A percentile compares a stretch with the other conserved stretches of the same genome.
These are phyloP conservation scores for Neoascia interrupta DNA, from an alignment of 2,888 invertebrate genomes.

Conservation along the genomic window DNA sequence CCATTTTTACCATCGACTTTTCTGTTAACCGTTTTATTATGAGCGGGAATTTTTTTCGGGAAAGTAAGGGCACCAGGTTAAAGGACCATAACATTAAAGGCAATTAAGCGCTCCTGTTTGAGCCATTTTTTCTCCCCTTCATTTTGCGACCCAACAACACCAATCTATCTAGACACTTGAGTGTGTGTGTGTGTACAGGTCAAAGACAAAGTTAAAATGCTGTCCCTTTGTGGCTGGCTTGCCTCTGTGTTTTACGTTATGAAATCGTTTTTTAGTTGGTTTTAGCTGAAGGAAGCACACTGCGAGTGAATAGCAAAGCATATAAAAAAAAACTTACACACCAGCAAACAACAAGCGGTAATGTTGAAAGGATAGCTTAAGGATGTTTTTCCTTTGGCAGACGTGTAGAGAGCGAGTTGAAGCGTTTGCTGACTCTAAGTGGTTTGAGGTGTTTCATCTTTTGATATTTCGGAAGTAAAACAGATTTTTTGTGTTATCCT, in stretches of 20 bases:
- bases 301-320: neutral
- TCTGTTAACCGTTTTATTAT: constrained; percentile 21
- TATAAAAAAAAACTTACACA: neutral
- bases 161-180: neutral
- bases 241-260: constrained; percentile 36
- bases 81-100: constrained; percentile 48
- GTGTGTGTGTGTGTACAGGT: neutral
- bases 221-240: constrained; percentile 32
- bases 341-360: constrained; percentile 44
- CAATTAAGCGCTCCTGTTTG: constrained; percentile 31
- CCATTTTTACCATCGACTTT: no score
- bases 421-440: neutral
- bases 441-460: constrained; percentile 41
- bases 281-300: neutral
- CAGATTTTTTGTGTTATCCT: constrained; percentile 49
- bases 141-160: neutral
- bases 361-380: constrained; percentile 43
- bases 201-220: constrained; percentile 38
- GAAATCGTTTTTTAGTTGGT: neutral
- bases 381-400: constrained; percentile 42
- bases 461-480: constrained; percentile 23
- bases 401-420: constrained; percentile 13
- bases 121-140: neutral
- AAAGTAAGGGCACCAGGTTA: constrained; percentile 31
- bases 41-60: constrained; percentile 5